Evolutionary conservation across 2,113 vertebrate genomes (phyloP), one percentile per base, ranked within the genome.

Genomic region (Bostrychus sinensis): DNA sequence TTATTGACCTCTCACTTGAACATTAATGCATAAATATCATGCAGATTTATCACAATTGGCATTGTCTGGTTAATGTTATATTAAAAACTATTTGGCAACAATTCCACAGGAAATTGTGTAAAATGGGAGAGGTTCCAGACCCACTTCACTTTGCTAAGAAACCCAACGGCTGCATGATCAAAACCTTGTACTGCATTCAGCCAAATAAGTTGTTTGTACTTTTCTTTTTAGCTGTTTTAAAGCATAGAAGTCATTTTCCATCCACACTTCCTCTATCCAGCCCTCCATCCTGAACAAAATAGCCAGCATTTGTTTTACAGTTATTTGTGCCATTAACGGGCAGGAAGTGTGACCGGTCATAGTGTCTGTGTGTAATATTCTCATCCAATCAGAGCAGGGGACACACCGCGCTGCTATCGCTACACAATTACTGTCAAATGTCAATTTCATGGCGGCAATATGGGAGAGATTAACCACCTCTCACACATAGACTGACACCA

Each of bases 351-450:
- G 84, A 83, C 78, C 59, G 41, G 68, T 89, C 88, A 81, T 64
- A 80, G 87, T 76, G 73, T 72, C 74, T 56, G 71, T 77, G 73
- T 77, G 87, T 87, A 89, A 93, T 87, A 86, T 89, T 89, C 91
- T 91, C 80, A 51, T 81, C 91, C 90, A 90, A 91, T 91, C 92
- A 91, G 62, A 88, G 83, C 80, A 66, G 73, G 37, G 87, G 77
- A 91, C 85, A 85, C 89, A 90, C 90, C 81, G 0, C 68, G 41
- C 62, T 78, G 89, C 90, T 93, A 92, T 93, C 76, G 83, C 91
- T 84, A 88, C 93, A 93, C 93, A 94, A 93, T 95, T 95, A 94
- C 91, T 94, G 92, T 93, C 90, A 94, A 95, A 96, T 95, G 93
- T 93, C 94, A 95, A 95, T 96, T 96, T 96, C 94, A 96, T 88